Evolutionary conservation across 1,140 invertebrate species (phyloP), one percentile per base, ranked within the genome.

Genomic region (Caenorhabditis tropicalis): DNA sequence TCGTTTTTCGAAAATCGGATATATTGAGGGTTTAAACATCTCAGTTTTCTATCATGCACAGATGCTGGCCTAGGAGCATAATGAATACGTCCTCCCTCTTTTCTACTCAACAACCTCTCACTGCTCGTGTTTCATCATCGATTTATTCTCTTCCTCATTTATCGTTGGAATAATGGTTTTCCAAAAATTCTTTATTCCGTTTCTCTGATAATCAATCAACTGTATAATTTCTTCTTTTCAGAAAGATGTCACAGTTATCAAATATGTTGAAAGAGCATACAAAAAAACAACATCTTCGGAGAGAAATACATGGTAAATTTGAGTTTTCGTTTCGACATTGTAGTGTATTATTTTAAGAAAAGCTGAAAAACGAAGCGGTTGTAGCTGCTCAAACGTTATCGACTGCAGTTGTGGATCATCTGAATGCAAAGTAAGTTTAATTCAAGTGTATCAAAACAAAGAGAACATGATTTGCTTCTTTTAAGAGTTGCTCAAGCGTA

Each of bases 401-500:
- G 0, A 95, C 97, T 92, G 95, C 96, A 65, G 92, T 99, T 21
- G 96, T 98, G 0, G 96, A 98, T 93, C 96, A 98, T 92, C 93
- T 99, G 21, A 99, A 99, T 94, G 95, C 98, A 90, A 96, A 96
- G 96, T 98, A 94, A 93, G 92, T 92, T 80, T 87, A 15, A 21
- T 7, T 49, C 12, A 36, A 21, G 15, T 60, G 27, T 88, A 65
- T 65, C 51, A 10, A 27, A 56, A 80, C 36, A 85, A 85, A 82
- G 51, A 80, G 92, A n/a, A 6, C 39, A 43, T 12, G 12, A 43
- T 43, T 43, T 43, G 5, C 39, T 43, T 43, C 92, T 88, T 92
- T 95, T 94, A 33, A 94, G 94, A 46, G 96, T 99, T 31, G 96
- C 97, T 4, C 96, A 98, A 92, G 97, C 97, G 5, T 99, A 99